A percentile compares a stretch with the other conserved stretches of the same genome.
These are phyloP conservation scores for Herpetotheres cachinnans DNA, from an alignment of 2,113 vertebrate genomes.

Conservation along the genomic window DNA sequence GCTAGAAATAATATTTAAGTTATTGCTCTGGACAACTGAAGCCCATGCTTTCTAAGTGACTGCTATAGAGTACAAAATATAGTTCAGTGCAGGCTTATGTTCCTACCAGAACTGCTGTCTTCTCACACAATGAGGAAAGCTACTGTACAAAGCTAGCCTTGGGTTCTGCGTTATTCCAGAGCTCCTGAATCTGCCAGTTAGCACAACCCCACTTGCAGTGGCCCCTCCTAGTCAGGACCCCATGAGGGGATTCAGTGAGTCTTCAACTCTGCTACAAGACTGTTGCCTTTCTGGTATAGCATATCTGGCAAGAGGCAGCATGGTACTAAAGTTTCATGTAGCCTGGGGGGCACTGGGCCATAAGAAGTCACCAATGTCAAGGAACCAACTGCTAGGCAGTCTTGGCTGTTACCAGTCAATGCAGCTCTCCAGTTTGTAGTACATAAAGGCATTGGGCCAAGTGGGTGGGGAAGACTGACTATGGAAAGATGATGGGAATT, in stretches of 20 bases:
- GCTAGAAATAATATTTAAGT: background rate
- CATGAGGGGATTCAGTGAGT: background rate
- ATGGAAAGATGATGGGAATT: background rate
- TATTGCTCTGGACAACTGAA: background rate
- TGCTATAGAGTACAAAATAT: background rate
- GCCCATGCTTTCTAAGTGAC: background rate
- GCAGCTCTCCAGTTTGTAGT: background rate
- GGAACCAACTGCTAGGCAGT: background rate
- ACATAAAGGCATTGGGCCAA: background rate
- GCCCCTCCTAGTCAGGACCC: background rate
- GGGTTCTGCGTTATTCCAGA: background rate
- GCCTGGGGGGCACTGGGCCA: background rate
- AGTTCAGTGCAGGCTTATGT: background rate
- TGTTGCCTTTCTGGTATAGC: background rate
- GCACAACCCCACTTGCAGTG: background rate
- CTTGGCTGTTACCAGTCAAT: background rate
- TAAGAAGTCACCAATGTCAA: background rate
- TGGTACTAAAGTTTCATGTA: background rate
- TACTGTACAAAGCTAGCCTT: background rate
- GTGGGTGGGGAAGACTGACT: background rate
- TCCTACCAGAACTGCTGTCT: background rate
- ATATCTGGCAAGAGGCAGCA: background rate
- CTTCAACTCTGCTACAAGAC: background rate
- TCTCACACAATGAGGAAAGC: background rate
- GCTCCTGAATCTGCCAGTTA: background rate